Percentiles rank a stretch among this genome's conserved stretches.
These are phyloP conservation scores for Euura saliciscinereae DNA, from an alignment of 1,140 invertebrate species.

Conservation along the genomic window DNA sequence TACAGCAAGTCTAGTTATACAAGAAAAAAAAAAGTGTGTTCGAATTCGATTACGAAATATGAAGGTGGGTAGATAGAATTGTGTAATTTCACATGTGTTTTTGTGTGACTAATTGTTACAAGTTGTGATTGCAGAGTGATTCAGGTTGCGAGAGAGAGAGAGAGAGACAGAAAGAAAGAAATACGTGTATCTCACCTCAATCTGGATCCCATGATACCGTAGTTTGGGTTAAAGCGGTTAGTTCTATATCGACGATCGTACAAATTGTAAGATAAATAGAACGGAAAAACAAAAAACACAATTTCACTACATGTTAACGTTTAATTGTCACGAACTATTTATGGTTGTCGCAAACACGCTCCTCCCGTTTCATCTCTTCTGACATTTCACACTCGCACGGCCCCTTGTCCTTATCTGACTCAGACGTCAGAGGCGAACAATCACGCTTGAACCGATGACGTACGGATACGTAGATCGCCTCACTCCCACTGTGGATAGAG, in stretches of 20 bases:
- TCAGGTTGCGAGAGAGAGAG: not conserved
- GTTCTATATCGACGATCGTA: no score
- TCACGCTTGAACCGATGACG: not conserved
- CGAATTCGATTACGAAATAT: no score
- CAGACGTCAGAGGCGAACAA: not conserved
- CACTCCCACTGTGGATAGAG: no score
- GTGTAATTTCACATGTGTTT: no score
- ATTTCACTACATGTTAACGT: not conserved
- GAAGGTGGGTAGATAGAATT: no score
- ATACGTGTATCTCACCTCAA: slow-evolving; percentile 42
- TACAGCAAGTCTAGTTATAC: no score
- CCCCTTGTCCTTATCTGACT: not conserved
- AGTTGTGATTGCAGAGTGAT: no score
- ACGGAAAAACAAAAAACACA: no score
- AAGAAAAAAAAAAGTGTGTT: no score
- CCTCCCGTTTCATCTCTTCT: not conserved
- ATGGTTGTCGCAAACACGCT: not conserved
- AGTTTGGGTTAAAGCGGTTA: slow-evolving; percentile 11
- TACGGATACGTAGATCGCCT: no score
- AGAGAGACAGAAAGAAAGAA: slow-evolving; percentile 18
- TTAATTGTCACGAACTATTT: not conserved
- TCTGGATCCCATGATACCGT: slow-evolving; percentile 55
- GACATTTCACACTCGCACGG: slow-evolving; percentile 9
- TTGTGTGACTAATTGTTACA: no score
- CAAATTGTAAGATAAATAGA: not conserved